These are phyloP conservation scores for Phaethon lepturus DNA, from an alignment of 2,113 vertebrate species.

Conservation along the genomic window DNA sequence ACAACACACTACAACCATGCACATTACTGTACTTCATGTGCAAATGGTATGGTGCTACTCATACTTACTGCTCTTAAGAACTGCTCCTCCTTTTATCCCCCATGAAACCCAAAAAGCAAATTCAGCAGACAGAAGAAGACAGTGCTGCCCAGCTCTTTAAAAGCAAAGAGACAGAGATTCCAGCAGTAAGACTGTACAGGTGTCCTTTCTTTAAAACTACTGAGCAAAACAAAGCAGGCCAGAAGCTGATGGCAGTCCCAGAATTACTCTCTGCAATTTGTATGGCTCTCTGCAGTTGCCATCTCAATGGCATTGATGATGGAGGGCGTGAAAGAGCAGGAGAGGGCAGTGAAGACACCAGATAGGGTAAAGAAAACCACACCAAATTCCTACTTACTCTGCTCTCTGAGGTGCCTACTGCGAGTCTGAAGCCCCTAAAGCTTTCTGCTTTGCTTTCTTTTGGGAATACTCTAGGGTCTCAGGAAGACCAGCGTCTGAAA, in stretches of 20 bases:
- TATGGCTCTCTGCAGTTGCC: background rate
- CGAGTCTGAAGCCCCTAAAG: background rate
- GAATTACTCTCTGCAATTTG: background rate
- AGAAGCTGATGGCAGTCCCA: background rate
- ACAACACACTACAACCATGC: background rate
- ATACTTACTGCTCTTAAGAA: background rate
- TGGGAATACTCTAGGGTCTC: background rate
- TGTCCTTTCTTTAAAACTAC: background rate
- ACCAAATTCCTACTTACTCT: background rate
- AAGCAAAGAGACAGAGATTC: background rate
- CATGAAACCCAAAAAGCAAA: background rate
- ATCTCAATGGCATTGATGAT: background rate
- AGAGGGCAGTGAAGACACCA: background rate
- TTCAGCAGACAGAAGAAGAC: background rate
- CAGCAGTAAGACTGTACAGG: background rate
- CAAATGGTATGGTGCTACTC: background rate
- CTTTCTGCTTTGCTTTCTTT: background rate
- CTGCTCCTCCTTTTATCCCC: background rate
- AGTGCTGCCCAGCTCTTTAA: background rate
- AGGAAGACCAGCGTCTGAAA: background rate
- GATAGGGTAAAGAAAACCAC: background rate
- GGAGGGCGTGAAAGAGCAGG: background rate
- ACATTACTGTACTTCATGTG: background rate
- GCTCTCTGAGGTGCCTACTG: background rate
- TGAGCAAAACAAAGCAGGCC: background rate